A percentile compares a stretch with the other conserved stretches of the same genome.
phyloP scores from a whole-genome alignment of 2,888 invertebrate species.

The Eumerus sabulonum region DNA sequence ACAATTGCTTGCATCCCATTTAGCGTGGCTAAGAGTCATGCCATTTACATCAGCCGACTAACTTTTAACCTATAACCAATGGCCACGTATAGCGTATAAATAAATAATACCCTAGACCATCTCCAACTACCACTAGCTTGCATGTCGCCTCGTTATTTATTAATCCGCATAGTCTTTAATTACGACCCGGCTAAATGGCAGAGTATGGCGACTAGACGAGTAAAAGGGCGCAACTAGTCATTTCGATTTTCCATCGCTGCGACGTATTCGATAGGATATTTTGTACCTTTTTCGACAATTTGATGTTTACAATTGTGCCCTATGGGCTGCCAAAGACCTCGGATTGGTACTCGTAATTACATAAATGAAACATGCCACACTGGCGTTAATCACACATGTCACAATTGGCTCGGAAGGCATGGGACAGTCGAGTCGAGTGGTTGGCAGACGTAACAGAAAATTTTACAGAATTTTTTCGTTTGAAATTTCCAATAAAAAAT shows the following conservation, averaged over 20 bases:
- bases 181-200: constrained; percentile 18
- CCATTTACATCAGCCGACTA: too few relatives aligned
- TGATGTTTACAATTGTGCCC: too few relatives aligned
- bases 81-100: constrained; percentile 2
- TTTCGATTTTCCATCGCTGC: constrained; percentile 12
- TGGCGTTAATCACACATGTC: not conserved
- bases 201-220: not conserved
- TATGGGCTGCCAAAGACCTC: too few relatives aligned
- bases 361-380: too few relatives aligned
- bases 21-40: constrained; percentile 5
- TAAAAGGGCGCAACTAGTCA: not conserved
- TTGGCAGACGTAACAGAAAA: not conserved
- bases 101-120: constrained; percentile 19
- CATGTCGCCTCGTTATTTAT: constrained; percentile 60
- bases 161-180: constrained; percentile 48
- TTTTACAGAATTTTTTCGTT: constrained; percentile 3
- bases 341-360: too few relatives aligned
- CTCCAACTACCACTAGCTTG: constrained; percentile 48
- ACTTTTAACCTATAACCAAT: not conserved
- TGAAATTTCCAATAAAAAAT: constrained; percentile 36
- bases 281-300: constrained; percentile 10
- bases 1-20: constrained; percentile 9
- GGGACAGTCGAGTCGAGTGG: too few relatives aligned
- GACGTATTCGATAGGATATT: constrained; percentile 39
- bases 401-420: too few relatives aligned